Evolutionary conservation across 2,888 invertebrate species (phyloP).

Genomic region (Electrophaes corylata): DNA sequence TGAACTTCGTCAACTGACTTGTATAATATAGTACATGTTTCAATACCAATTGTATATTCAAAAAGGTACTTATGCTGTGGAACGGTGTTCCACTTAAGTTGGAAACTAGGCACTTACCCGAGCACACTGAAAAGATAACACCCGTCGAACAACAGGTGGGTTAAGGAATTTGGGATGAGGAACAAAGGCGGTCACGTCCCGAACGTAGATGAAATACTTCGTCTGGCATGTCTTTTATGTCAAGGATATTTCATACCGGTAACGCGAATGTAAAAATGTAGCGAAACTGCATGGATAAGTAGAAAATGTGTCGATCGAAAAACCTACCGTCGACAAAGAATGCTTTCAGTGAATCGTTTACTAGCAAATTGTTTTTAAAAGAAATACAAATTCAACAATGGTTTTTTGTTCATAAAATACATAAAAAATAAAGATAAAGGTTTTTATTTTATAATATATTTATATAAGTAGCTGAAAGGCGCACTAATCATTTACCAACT

Average conservation of each 20-base stretch:
- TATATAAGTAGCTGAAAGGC: no score
- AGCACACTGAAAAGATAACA: constrained; percentile 30
- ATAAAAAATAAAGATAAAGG: no score
- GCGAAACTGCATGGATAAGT: neutral
- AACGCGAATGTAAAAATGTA: neutral
- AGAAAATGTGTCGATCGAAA: neutral
- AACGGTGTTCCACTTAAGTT: constrained; percentile 14
- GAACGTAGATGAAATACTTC: constrained; percentile 17
- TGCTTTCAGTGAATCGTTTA: neutral
- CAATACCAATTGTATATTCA: neutral
- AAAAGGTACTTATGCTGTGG: neutral
- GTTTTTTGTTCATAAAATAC: no score
- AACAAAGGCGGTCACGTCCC: constrained; percentile 29
- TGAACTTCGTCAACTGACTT: no score
- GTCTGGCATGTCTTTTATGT: constrained; percentile 22
- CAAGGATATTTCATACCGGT: constrained; percentile 14
- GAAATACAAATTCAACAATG: no score
- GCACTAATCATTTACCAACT: no score
- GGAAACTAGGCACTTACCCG: constrained; percentile 12
- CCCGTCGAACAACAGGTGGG: constrained; percentile 33
- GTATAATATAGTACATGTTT: no score
- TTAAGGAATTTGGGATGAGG: constrained; percentile 22
- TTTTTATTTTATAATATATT: no score
- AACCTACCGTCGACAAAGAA: neutral
- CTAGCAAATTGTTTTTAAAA: no score